Evolutionary conservation across 1,140 invertebrate genomes (phyloP).

Genomic region (Ceratitis capitata): DNA sequence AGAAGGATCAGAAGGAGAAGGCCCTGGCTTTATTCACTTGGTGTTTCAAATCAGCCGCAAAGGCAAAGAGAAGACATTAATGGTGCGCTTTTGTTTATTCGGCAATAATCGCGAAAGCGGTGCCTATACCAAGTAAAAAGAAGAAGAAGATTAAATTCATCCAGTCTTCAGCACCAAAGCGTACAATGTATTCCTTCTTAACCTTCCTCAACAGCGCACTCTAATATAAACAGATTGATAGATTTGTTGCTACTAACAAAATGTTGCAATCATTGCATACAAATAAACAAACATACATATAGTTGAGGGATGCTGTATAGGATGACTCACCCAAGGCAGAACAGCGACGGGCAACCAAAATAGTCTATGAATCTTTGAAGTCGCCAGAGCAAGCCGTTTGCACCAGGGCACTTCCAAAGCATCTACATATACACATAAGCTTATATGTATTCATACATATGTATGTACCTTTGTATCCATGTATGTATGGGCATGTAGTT

Average conservation of each 20-base stretch:
- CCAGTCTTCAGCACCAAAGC: no score
- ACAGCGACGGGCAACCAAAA: not conserved
- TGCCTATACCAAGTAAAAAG: no score
- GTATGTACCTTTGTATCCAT: not conserved
- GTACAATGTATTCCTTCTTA: no score
- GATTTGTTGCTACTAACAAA: not conserved
- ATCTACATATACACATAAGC: not conserved
- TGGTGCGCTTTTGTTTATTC: no score
- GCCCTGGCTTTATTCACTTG: no score
- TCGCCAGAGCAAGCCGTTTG: not conserved
- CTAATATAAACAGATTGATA: not conserved
- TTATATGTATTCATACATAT: not conserved
- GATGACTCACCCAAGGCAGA: not conserved
- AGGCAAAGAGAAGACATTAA: no score
- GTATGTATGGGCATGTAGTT: not conserved
- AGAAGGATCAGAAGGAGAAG: no score
- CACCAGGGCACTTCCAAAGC: not conserved
- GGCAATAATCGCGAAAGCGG: no score
- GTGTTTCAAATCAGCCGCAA: no score
- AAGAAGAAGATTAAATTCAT: no score
- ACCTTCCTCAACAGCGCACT: not conserved
- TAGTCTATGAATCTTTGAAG: not conserved
- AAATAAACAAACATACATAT: not conserved
- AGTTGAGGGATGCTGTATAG: not conserved
- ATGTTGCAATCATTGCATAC: not conserved